Evolutionary conservation across 2,888 invertebrate species (phyloP).

Genomic region (Heteromyza rotundicornis): DNA sequence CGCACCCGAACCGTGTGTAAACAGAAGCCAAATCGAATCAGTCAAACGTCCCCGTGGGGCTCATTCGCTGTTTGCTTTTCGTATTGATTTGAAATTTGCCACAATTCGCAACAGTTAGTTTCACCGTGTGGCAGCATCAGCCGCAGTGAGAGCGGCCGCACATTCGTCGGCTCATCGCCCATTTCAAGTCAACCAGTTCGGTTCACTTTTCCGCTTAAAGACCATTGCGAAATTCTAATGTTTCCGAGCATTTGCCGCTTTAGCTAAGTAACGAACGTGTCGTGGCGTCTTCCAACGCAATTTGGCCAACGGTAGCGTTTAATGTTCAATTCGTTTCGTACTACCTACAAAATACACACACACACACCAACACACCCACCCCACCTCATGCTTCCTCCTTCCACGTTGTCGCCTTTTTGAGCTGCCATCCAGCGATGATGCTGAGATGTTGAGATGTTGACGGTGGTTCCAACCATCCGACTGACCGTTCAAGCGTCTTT

Average conservation of each 20-base stretch:
- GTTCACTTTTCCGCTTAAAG: not conserved
- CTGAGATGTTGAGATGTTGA: not conserved
- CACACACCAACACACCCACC: too few relatives aligned
- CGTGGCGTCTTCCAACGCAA: conserved; percentile 30
- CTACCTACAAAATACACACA: too few relatives aligned
- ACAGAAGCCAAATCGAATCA: conserved; percentile 39
- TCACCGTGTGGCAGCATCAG: not conserved
- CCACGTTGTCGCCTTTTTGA: too few relatives aligned
- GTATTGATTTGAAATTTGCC: not conserved
- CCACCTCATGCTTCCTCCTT: too few relatives aligned
- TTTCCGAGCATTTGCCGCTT: conserved; percentile 1
- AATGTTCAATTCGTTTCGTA: conserved; percentile 53
- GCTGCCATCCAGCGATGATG: not conserved
- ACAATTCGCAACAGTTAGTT: conserved; percentile 9
- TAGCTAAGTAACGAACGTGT: not conserved
- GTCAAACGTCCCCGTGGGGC: conserved; percentile 36
- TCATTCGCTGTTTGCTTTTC: conserved; percentile 17
- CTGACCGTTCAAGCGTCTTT: not conserved
- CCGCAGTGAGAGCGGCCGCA: too few relatives aligned
- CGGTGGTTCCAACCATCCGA: too few relatives aligned
- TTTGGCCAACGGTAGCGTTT: conserved; percentile 57
- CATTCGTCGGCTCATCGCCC: not conserved
- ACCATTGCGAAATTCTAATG: conserved; percentile 23
- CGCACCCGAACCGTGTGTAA: too few relatives aligned
- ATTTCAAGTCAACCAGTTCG: conserved; percentile 7